Base-by-base conservation (phyloP, 2,797 vertebrate genomes). In the Chaetodon trifasciatus region DNA sequence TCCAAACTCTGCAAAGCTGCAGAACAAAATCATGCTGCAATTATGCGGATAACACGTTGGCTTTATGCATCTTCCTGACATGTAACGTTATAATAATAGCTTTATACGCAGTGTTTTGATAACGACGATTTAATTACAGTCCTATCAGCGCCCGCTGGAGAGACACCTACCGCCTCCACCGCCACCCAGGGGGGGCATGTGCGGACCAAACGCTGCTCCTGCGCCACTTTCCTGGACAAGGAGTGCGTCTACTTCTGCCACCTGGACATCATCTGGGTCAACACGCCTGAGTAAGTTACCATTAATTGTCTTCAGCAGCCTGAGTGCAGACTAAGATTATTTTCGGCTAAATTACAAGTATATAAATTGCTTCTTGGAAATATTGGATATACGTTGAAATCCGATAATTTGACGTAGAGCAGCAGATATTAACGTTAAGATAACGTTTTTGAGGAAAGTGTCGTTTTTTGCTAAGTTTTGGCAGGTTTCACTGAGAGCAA, bases 231-330 rank as follows among this genome's bases (percentile, higher is more conserved):
- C 89, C 89, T 97, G 91, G 98, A 99, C 86, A 98, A 98, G 79
- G 98, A 99, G 90, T 99, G 98, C 69, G 97, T 99, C 76, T 99
- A 99, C 92, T 99, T 97, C 94, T 99, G 98, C 91, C 98, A 99
- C 93, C 95, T 99, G 85, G 98, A 99, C 94, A 99, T 99, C 91
- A 99, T 99, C 75, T 99, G 98, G 98, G 96, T 99, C 95, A 98
- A 99, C 96, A 99, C 98, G 56, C 97, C 98, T 10, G 97, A 98
- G 98, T 99, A 88, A 96, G 97, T 94, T 23, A 12, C 16, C 1
- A 50, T 19, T 21, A 21, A 13, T 4, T 44, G 42, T 44, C 8
- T 9, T 9, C 8, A 44, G 42, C 8, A 44, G 42, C 42, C 42
- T 44, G 42, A 13, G 13, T 13, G 42, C 42, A 44, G 42, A 44